Percentiles rank a stretch among this genome's conserved stretches.
Conservation (phyloP, 2,888 invertebrate species). For the Ctena decussata region DNA sequence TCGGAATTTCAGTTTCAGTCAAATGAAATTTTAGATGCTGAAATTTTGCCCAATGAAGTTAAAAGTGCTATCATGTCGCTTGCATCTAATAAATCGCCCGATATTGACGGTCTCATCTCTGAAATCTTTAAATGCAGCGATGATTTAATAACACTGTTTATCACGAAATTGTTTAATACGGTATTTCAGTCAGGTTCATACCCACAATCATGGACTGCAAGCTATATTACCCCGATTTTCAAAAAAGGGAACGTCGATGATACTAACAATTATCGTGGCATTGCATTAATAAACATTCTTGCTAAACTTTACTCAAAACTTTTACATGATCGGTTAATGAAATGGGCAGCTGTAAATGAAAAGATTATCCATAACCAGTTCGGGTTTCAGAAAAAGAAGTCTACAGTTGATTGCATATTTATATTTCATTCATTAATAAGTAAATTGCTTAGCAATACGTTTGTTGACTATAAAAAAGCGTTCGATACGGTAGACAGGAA, state of each 20-base stretch:
- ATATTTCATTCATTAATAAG: neutral
- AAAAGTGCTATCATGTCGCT: neutral
- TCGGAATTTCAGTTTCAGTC: neutral
- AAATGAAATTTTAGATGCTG: neutral
- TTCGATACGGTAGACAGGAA: neutral
- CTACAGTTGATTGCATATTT: conserved; percentile 18
- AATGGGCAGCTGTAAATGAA: neutral
- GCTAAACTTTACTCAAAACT: neutral
- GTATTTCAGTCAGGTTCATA: neutral
- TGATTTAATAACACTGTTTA: neutral
- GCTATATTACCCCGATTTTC: neutral
- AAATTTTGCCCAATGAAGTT: neutral
- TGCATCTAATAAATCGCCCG: neutral
- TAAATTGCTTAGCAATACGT: neutral
- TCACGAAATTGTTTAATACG: neutral
- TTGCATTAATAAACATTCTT: neutral
- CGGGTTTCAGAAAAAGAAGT: neutral
- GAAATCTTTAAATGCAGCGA: neutral
- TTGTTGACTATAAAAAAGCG: conserved; percentile 9
- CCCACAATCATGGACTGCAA: neutral
- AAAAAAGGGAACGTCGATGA: neutral
- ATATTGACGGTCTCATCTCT: neutral
- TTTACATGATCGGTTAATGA: neutral
- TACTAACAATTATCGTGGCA: neutral
- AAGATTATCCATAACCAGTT: neutral